Percentiles rank a stretch among this genome's conserved stretches.
Evolutionary conservation across 2,888 invertebrate genomes (phyloP).

Genomic region (Pemphredon lugubris): DNA sequence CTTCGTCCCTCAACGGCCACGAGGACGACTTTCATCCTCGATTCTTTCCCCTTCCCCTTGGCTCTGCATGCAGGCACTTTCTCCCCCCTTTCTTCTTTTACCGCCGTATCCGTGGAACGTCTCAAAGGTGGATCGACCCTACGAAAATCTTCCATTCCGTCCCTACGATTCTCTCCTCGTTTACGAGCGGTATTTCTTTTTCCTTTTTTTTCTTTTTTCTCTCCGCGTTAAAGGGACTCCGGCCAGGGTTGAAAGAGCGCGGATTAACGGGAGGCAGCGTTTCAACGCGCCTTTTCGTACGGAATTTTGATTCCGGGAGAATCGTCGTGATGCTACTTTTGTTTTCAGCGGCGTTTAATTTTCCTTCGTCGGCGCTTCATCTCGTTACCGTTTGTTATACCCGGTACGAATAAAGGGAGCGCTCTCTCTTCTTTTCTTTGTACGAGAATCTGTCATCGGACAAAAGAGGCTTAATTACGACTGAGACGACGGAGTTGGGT

Average conservation of each 20-base stretch:
- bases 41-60: slow-evolving; percentile 10
- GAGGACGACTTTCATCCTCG: slow-evolving; percentile 40
- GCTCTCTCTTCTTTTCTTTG: background rate
- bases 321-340: background rate
- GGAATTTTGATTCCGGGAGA: background rate
- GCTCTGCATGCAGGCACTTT: background rate
- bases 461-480: background rate
- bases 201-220: background rate
- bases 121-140: no score
- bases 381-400: background rate
- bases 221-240: no score
- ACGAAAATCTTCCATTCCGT: background rate
- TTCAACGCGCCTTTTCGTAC: background rate
- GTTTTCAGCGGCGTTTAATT: background rate
- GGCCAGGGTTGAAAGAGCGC: background rate
- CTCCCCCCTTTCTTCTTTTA: no score
- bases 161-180: background rate
- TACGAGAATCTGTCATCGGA: background rate
- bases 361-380: background rate
- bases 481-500: background rate
- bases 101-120: no score
- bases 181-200: background rate
- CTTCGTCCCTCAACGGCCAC: slow-evolving; percentile 13
- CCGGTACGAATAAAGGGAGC: background rate
- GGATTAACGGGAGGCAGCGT: background rate